phyloP scores from a whole-genome alignment of 2,113 vertebrate genomes.

The Psettodes erumei region DNA sequence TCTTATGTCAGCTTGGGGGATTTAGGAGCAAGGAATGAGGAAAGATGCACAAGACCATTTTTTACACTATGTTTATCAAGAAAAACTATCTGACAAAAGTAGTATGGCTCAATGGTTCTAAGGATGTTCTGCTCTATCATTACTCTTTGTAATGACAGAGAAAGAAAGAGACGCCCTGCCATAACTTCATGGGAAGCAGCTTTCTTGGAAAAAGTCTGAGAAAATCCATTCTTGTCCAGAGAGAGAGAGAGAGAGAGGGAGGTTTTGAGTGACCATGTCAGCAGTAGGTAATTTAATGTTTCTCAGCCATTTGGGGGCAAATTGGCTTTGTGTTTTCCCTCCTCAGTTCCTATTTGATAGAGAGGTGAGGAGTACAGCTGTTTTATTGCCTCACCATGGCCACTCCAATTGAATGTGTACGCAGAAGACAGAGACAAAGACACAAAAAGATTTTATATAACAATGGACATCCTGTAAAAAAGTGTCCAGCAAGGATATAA shows the following conservation, averaged over 20 bases:
- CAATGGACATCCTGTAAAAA: background rate
- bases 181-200: too few relatives aligned
- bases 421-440: background rate
- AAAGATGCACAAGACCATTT: too few relatives aligned
- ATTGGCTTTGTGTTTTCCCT: conserved; percentile 3
- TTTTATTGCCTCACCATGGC: background rate
- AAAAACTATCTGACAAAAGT: too few relatives aligned
- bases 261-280: background rate
- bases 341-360: background rate
- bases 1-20: too few relatives aligned
- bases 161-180: too few relatives aligned
- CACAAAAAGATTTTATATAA: background rate
- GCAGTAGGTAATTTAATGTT: conserved; percentile 3
- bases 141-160: background rate
- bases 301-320: background rate
- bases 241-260: background rate
- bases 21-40: too few relatives aligned
- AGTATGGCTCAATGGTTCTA: too few relatives aligned
- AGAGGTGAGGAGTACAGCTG: background rate
- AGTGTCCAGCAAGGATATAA: background rate
- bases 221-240: background rate
- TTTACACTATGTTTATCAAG: too few relatives aligned
- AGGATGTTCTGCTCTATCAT: too few relatives aligned
- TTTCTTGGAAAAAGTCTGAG: too few relatives aligned
- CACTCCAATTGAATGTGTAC: background rate